Evolutionary conservation across 2,113 vertebrate species (phyloP).

Genomic region (Paedocypris sp.): DNA sequence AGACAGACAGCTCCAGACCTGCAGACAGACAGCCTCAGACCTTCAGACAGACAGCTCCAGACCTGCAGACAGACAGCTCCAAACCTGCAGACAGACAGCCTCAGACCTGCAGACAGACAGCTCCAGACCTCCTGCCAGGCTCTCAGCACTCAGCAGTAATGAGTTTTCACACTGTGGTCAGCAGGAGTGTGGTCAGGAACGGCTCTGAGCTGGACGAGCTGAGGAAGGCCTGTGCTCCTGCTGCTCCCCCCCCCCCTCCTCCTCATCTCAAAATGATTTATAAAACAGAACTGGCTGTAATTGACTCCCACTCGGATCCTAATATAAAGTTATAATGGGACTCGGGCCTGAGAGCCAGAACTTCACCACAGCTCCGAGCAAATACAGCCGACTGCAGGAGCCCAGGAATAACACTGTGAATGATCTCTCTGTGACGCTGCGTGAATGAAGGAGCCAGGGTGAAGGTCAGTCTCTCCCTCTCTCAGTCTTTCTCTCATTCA

Average conservation of each 20-base stretch:
- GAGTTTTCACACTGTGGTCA: too few relatives aligned
- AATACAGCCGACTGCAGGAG: conserved; percentile 11
- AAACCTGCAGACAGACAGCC: too few relatives aligned
- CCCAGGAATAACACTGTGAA: conserved; percentile 22
- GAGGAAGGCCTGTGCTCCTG: conserved; percentile 13
- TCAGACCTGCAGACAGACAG: too few relatives aligned
- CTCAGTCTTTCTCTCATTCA: not conserved
- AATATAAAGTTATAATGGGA: conserved; percentile 39
- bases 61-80: too few relatives aligned
- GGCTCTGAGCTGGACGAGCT: too few relatives aligned
- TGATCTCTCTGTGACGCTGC: conserved; percentile 33
- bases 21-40: too few relatives aligned
- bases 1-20: too few relatives aligned
- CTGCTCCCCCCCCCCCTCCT: not conserved
- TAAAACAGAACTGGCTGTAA: conserved; percentile 37
- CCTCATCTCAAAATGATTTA: conserved; percentile 28
- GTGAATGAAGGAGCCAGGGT: conserved; percentile 26
- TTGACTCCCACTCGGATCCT: conserved; percentile 33
- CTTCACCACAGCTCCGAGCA: conserved; percentile 31
- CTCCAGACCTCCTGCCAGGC: too few relatives aligned
- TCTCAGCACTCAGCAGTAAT: too few relatives aligned
- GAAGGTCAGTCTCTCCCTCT: not conserved
- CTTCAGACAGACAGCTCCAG: too few relatives aligned
- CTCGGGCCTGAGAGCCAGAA: conserved; percentile 19
- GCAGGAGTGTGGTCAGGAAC: too few relatives aligned